A percentile compares a stretch with the other conserved stretches of the same genome.
These are phyloP conservation scores for Cotesia vestalis DNA, from an alignment of 1,140 invertebrate genomes.

Conservation along the genomic window DNA sequence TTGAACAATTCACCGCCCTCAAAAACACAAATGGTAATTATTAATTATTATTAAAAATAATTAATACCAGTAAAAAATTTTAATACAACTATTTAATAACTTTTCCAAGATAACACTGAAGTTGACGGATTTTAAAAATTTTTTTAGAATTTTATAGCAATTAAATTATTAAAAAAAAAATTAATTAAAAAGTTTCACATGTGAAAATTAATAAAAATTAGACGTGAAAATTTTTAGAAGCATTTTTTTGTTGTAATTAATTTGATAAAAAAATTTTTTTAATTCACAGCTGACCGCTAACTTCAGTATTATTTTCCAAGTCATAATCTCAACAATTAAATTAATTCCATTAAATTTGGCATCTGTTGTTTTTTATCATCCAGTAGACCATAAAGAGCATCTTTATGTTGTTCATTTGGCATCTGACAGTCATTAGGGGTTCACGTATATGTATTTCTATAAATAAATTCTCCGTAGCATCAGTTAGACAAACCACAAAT, in stretches of 20 bases:
- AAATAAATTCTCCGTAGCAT: slow-evolving; percentile 51
- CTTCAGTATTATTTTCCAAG: not conserved
- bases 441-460: slow-evolving; percentile 43
- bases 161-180: too few relatives aligned
- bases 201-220: too few relatives aligned
- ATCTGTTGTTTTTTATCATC: slow-evolving; percentile 29
- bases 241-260: too few relatives aligned
- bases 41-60: not conserved
- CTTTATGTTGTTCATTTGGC: slow-evolving; percentile 32
- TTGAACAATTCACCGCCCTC: slow-evolving; percentile 52
- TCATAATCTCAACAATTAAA: too few relatives aligned
- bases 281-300: too few relatives aligned
- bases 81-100: not conserved
- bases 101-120: not conserved
- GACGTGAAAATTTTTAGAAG: too few relatives aligned
- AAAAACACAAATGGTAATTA: slow-evolving; percentile 46
- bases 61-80: not conserved
- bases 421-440: slow-evolving; percentile 47
- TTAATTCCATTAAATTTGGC: slow-evolving; percentile 14
- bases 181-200: too few relatives aligned
- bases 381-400: not conserved
- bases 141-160: too few relatives aligned
- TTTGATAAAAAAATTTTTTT: too few relatives aligned
- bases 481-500: slow-evolving; percentile 37
- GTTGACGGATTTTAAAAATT: too few relatives aligned